A percentile compares a stretch with the other conserved stretches of the same genome.
These are phyloP conservation scores for Psittacula derbiana DNA, from an alignment of 2,797 vertebrate genomes.

Conservation along the genomic window DNA sequence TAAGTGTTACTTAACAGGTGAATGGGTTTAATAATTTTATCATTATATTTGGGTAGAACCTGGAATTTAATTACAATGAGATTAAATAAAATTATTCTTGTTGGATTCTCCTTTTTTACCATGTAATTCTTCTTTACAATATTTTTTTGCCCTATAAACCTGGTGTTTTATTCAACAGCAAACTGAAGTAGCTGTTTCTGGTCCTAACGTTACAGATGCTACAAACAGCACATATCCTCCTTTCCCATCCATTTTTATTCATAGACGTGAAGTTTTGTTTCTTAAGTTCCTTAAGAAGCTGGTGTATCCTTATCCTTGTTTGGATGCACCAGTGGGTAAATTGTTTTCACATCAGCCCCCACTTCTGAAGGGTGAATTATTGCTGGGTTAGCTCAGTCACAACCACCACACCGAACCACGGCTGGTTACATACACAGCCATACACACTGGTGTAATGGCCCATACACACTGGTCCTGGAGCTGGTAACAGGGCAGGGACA, in stretches of 20 bases:
- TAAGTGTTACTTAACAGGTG: background rate
- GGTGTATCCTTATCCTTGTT: background rate
- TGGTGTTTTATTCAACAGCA: background rate
- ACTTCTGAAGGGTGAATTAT: background rate
- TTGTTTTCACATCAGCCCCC: background rate
- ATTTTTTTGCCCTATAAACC: background rate
- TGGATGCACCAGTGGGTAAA: background rate
- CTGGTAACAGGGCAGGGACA: no score
- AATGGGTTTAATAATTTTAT: background rate
- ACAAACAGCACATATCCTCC: background rate
- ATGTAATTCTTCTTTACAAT: background rate
- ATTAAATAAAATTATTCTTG: background rate
- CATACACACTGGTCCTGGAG: no score
- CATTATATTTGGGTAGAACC: background rate
- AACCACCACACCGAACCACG: fast-evolving
- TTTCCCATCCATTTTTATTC: background rate
- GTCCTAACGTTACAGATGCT: background rate
- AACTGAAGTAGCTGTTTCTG: background rate
- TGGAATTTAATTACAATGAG: background rate
- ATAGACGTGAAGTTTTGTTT: background rate
- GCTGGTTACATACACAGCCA: background rate
- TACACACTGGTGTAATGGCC: no score
- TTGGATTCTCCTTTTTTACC: background rate
- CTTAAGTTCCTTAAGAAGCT: background rate
- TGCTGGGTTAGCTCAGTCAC: background rate